phyloP scores from a whole-genome alignment of 2,888 invertebrate species.

The Cosmia trapezina region DNA sequence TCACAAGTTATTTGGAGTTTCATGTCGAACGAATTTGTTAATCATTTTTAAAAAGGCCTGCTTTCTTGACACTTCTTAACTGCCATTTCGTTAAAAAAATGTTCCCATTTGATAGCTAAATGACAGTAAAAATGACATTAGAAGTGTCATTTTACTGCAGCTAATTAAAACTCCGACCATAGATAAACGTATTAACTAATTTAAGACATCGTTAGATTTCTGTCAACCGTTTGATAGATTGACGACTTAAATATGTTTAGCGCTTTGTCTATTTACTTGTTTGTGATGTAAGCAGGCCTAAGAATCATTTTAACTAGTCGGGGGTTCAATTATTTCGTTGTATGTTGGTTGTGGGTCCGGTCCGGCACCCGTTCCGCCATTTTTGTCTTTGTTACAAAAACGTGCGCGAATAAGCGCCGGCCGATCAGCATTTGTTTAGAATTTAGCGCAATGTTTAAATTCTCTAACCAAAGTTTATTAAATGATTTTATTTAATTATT shows the following conservation, averaged over 20 bases:
- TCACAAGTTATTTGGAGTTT: not conserved
- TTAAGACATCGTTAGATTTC: not conserved
- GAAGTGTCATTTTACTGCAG: too few relatives aligned
- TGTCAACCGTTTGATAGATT: not conserved
- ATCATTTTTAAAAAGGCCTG: not conserved
- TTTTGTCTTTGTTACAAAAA: conserved; percentile 67
- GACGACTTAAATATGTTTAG: not conserved
- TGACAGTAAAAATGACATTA: too few relatives aligned
- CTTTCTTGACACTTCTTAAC: too few relatives aligned
- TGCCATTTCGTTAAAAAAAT: too few relatives aligned
- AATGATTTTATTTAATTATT: conserved; percentile 73
- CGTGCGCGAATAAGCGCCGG: conserved; percentile 59
- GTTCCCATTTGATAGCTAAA: too few relatives aligned
- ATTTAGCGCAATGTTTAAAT: conserved; percentile 82
- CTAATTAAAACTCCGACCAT: too few relatives aligned
- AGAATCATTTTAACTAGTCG: conserved; percentile 22
- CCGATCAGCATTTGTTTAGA: conserved; percentile 75
- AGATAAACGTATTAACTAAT: too few relatives aligned
- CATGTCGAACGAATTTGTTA: not conserved
- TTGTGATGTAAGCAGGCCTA: not conserved
- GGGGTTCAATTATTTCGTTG: conserved; percentile 44
- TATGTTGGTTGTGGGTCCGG: conserved; percentile 64
- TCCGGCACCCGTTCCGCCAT: conserved; percentile 60
- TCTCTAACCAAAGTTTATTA: conserved; percentile 84
- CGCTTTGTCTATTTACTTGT: not conserved